These are phyloP conservation scores for Mythimna albipuncta DNA, from an alignment of 2,888 invertebrate genomes.

Conservation along the genomic window DNA sequence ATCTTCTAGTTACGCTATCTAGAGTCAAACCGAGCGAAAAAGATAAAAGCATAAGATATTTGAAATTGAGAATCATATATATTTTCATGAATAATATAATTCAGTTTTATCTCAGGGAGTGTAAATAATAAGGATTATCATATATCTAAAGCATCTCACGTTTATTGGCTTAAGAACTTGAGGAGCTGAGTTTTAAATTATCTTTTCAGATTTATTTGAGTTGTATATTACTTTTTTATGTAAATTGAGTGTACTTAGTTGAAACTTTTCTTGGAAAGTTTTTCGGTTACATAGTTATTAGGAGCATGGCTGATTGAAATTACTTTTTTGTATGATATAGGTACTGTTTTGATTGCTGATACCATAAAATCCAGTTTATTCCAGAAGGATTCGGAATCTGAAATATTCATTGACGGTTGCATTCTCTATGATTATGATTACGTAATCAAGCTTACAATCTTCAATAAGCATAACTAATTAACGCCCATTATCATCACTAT, in stretches of 20 bases:
- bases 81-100: slow-evolving; percentile 53
- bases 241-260: slow-evolving; percentile 31
- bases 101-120: slow-evolving; percentile 51
- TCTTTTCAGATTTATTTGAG: slow-evolving; percentile 52
- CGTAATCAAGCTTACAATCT: not conserved
- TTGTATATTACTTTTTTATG: slow-evolving; percentile 53
- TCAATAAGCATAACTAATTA: slow-evolving; percentile 24
- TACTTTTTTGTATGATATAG: not conserved
- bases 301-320: slow-evolving; percentile 8
- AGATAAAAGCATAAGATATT: slow-evolving; percentile 31
- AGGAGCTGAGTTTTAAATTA: slow-evolving; percentile 50
- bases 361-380: not conserved
- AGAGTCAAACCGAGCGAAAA: slow-evolving; percentile 20
- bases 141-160: slow-evolving; percentile 52
- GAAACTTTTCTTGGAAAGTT: slow-evolving; percentile 24
- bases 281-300: slow-evolving; percentile 19
- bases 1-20: not conserved
- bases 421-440: not conserved
- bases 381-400: not conserved
- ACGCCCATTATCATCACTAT: slow-evolving; percentile 14
- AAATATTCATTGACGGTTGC: not conserved
- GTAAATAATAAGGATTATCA: slow-evolving; percentile 54
- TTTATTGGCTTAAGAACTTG: slow-evolving; percentile 52
- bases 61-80: slow-evolving; percentile 24
- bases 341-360: slow-evolving; percentile 2